Evolutionary conservation across 2,888 invertebrate species (phyloP).

Genomic region (Xestia c-nigrum): DNA sequence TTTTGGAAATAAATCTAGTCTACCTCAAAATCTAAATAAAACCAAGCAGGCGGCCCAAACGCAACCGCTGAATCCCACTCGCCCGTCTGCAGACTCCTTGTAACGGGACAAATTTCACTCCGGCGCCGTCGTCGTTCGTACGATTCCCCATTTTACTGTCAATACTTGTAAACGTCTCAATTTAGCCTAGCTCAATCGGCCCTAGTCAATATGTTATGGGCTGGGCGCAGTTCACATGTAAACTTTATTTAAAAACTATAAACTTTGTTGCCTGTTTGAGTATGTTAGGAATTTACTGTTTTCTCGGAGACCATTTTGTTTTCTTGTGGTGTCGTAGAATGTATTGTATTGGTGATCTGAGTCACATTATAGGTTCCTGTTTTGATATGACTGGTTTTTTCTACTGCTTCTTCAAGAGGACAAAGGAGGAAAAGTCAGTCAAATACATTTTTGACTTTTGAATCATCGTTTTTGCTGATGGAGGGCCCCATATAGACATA

Average conservation of each 20-base stretch:
- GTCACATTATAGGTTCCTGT: neutral
- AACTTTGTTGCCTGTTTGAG: slow-evolving; percentile 48
- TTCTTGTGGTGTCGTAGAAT: slow-evolving; percentile 15
- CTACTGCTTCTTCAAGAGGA: neutral
- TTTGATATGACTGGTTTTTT: neutral
- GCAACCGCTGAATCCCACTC: slow-evolving; percentile 57
- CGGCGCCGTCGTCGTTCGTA: slow-evolving; percentile 79
- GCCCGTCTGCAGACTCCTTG: slow-evolving; percentile 66
- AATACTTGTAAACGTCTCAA: slow-evolving; percentile 88
- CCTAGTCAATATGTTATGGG: slow-evolving; percentile 66
- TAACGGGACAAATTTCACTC: slow-evolving; percentile 86
- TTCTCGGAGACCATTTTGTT: slow-evolving; percentile 29
- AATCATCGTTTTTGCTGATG: no score
- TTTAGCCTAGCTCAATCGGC: slow-evolving; percentile 74
- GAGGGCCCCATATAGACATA: neutral
- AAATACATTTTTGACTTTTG: no score
- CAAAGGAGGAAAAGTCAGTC: no score
- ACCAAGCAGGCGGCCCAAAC: neutral
- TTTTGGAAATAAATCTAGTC: neutral
- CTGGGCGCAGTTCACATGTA: slow-evolving; percentile 61
- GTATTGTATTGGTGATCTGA: neutral
- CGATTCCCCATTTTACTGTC: slow-evolving; percentile 86
- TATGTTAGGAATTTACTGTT: slow-evolving; percentile 42
- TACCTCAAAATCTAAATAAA: neutral
- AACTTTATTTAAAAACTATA: slow-evolving; percentile 63